Conservation (phyloP, 53 echinoderm and acorn worm genomes). For the Echinarachnius parma region DNA sequence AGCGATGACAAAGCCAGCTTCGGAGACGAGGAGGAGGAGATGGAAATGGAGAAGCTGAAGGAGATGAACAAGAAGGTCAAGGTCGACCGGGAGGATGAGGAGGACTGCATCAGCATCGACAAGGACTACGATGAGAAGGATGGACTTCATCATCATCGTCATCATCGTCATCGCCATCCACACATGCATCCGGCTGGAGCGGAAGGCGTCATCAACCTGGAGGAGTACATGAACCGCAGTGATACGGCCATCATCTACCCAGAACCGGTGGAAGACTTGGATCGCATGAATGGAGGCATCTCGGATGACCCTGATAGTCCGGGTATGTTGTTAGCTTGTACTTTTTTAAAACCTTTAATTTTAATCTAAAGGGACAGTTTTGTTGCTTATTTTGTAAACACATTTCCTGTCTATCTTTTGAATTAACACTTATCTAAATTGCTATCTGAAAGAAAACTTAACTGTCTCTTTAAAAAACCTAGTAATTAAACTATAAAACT, state of each 20-base stretch:
- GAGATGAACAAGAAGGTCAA: slow-evolving; percentile 16
- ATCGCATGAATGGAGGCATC: slow-evolving; percentile 38
- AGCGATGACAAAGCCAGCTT: slow-evolving; percentile 60
- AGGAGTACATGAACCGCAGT: slow-evolving; percentile 78
- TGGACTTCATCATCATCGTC: no score
- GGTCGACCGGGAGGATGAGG: slow-evolving; percentile 45
- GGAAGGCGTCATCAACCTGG: slow-evolving; percentile 69
- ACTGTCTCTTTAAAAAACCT: no score
- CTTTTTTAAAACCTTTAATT: no score
- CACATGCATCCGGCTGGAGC: slow-evolving; percentile 19
- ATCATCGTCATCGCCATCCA: slow-evolving; percentile 19
- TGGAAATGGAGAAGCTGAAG: neutral
- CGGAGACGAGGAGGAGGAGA: slow-evolving; percentile 54
- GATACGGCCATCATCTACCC: slow-evolving; percentile 85
- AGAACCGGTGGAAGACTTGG: slow-evolving; percentile 82
- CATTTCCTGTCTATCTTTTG: no score
- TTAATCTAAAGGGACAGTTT: no score
- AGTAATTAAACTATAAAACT: no score
- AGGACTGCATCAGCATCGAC: slow-evolving; percentile 26
- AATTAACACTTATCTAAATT: no score
- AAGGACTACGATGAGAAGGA: slow-evolving; percentile 42
- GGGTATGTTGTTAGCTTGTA: no score
- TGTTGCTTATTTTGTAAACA: no score
- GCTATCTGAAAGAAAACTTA: no score
- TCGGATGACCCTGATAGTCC: slow-evolving; percentile 45